Base-by-base conservation (phyloP, 2,113 vertebrate species). In the Agapornis roseicollis region DNA sequence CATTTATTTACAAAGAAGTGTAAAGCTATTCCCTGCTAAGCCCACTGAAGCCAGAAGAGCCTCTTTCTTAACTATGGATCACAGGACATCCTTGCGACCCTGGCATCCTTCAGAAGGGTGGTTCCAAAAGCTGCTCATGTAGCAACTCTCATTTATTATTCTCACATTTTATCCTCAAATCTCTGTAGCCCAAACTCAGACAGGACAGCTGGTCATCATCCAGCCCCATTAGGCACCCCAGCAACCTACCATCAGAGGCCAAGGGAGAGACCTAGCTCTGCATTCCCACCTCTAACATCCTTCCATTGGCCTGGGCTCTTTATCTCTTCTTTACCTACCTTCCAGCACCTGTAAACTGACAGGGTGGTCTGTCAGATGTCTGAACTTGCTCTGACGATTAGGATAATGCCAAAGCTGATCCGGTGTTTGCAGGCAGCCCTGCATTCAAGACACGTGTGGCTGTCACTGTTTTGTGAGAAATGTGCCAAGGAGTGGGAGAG, bases 321-420 rank as follows among this genome's bases (percentile, higher is more conserved):
- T 52, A 85, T 88, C 80, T 71, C 80, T 79, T 60, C 79, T 81
- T 74, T 82, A 60, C 90, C 96, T 96, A 98, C 98, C 98, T 99
- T 96, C 98, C 99, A 61, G 98, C 97, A 52, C 98, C 98, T 2
- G 92, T 98, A 99, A 53, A 46, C 98, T 98, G 27, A 98, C 97
- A 1, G 99, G 98, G 87, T 98, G 98, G 73, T 99, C 98, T 82
- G 98, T 97, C 93, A 99, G 95, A 90, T 98, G 97, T 76, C 97
- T 98, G 96, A 99, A 98, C 96, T 98, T 99, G 95, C 96, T 98
- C 60, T 98, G 97, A 88, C 72, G 92, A 53, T 97, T 31, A 10
- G 98, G 96, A 83, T 99, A 98, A 96, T 98, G 98, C 99, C 99
- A 99, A 81, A 99, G 98, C 31, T 58, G 78, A 96, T 98, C 98